Percentiles rank a stretch among this genome's conserved stretches.
Evolutionary conservation across 1,140 invertebrate genomes (phyloP).

Genomic region (Coptotermes formosanus): DNA sequence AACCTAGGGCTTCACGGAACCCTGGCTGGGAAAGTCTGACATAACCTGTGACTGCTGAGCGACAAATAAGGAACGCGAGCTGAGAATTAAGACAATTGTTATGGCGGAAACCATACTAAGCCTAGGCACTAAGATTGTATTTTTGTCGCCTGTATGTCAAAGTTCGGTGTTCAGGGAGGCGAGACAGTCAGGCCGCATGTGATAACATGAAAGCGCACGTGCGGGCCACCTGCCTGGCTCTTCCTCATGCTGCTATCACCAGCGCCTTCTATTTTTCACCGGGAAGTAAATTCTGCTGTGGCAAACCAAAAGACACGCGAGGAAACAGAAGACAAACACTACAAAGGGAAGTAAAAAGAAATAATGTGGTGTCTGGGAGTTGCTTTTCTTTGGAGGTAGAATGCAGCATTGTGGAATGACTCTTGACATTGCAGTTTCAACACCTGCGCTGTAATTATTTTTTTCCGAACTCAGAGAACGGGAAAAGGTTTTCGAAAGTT

Average conservation of each 20-base stretch:
- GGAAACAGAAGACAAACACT: neutral
- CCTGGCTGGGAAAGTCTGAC: no score
- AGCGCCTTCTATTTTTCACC: slow-evolving; percentile 14
- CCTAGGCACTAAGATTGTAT: no score
- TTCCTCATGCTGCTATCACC: neutral
- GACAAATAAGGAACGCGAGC: no score
- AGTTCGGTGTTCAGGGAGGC: neutral
- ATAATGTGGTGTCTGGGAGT: neutral
- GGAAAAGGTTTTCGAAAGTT: neutral
- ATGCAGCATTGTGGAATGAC: neutral
- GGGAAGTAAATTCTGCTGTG: slow-evolving; percentile 11
- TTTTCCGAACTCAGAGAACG: neutral
- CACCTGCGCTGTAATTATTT: slow-evolving; percentile 12
- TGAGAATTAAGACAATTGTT: no score
- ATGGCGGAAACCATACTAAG: no score
- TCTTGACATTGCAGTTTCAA: neutral
- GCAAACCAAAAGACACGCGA: neutral
- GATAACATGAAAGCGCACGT: slow-evolving; percentile 17
- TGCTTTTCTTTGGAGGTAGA: neutral
- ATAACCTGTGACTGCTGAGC: no score
- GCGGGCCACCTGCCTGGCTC: neutral
- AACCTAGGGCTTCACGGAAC: no score
- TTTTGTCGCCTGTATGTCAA: neutral
- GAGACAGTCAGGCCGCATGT: neutral
- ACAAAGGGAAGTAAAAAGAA: slow-evolving; percentile 1